Evolutionary conservation across 2,113 vertebrate genomes (phyloP).

Genomic region (Trematocara nigrifrons): DNA sequence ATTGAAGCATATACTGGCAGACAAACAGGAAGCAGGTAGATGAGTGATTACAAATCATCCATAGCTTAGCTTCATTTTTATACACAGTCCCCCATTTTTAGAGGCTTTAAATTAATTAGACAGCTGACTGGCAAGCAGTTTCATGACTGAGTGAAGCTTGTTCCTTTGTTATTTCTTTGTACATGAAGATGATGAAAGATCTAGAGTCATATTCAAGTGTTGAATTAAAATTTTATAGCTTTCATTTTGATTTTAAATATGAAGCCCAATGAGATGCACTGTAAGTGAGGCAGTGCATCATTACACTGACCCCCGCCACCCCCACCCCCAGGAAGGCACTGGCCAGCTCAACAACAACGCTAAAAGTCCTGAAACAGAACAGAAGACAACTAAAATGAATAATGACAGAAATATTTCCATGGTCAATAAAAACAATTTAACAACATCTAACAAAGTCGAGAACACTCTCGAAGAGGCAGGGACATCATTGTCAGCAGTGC

Average conservation of each 20-base stretch:
- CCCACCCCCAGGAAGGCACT: background rate
- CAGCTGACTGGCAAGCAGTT: background rate
- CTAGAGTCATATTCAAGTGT: background rate
- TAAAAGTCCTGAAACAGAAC: background rate
- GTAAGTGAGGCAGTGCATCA: background rate
- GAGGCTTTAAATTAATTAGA: background rate
- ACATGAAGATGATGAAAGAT: background rate
- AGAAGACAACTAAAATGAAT: background rate
- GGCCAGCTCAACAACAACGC: background rate
- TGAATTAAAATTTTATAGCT: background rate
- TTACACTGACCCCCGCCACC: background rate
- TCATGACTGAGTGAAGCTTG: background rate
- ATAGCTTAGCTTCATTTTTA: background rate
- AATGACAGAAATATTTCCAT: background rate
- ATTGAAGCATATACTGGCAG: background rate
- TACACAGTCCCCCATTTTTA: background rate
- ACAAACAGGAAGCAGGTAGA: background rate
- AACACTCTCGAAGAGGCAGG: background rate
- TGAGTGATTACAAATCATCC: background rate
- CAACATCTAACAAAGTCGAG: background rate
- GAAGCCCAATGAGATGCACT: background rate
- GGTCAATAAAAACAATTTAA: background rate
- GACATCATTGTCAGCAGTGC: background rate
- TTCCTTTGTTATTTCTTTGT: background rate
- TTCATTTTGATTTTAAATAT: background rate